phyloP scores from a whole-genome alignment of 2,797 vertebrate species.

The Lemur catta region DNA sequence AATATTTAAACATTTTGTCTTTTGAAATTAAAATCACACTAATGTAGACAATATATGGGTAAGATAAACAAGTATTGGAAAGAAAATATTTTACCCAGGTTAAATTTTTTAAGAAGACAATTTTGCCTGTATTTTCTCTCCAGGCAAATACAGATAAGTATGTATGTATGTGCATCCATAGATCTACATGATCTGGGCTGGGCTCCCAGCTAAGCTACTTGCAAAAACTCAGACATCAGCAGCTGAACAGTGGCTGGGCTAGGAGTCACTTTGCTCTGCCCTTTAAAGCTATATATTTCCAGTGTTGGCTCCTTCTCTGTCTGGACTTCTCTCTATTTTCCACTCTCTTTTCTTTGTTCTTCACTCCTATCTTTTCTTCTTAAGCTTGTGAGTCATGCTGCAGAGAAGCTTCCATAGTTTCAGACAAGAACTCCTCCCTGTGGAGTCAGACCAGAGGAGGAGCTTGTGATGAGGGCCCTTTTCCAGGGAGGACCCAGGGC shows the following conservation, averaged over 20 bases:
- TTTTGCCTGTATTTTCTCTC: background rate
- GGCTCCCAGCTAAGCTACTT: background rate
- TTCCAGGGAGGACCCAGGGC: background rate
- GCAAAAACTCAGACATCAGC: background rate
- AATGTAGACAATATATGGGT: background rate
- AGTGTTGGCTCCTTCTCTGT: background rate
- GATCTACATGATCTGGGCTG: too few species aligned
- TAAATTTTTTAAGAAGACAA: background rate
- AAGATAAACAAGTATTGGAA: background rate
- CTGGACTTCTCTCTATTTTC: background rate
- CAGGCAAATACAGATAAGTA: background rate
- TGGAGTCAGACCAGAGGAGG: background rate
- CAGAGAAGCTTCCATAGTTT: background rate
- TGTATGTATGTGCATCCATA: background rate
- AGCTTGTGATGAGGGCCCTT: background rate
- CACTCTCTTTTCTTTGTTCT: background rate
- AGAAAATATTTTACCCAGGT: background rate
- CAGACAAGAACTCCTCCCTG: background rate
- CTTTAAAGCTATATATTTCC: background rate
- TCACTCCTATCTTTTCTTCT: background rate
- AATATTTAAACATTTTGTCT: background rate
- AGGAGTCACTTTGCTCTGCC: background rate
- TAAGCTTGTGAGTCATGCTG: background rate
- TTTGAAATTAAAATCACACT: background rate
- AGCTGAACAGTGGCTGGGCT: background rate